Conservation (phyloP, 35 echinoderm and acorn worm species). For the Apostichopus parvimensis region DNA sequence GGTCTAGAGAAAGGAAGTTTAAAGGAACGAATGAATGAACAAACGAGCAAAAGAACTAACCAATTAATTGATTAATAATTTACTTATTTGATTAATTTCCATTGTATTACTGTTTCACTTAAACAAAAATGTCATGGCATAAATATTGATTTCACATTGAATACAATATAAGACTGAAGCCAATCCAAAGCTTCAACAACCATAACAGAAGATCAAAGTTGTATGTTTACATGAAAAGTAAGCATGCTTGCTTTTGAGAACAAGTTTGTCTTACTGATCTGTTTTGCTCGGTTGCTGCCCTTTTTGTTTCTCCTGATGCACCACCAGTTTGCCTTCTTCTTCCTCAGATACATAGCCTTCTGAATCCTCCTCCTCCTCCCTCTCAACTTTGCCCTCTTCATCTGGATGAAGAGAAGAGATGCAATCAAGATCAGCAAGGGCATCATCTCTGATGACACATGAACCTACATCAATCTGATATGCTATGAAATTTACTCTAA, state of each 20-base stretch:
- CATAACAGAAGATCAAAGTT: no score
- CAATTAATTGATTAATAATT: no score
- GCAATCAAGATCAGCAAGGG: background rate
- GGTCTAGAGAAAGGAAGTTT: slow-evolving; percentile 17
- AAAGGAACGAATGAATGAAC: background rate
- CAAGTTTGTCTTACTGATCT: background rate
- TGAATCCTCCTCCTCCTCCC: background rate
- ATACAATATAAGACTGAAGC: no score
- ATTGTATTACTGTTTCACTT: no score
- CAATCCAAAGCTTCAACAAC: no score
- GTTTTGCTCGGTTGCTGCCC: background rate
- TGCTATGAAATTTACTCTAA: no score
- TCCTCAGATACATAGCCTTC: slow-evolving; percentile 27
- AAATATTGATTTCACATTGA: no score
- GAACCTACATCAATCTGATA: no score
- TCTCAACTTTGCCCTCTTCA: background rate
- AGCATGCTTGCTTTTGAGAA: background rate
- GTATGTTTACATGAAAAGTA: no score
- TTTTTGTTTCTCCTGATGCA: background rate
- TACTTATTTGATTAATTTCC: no score
- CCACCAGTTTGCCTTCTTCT: background rate
- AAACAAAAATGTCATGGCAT: no score
- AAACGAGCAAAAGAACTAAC: no score
- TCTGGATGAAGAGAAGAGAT: background rate
- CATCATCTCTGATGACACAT: background rate